These are phyloP conservation scores for Schizaphis graminum DNA, from an alignment of 2,888 invertebrate genomes.

Conservation along the genomic window DNA sequence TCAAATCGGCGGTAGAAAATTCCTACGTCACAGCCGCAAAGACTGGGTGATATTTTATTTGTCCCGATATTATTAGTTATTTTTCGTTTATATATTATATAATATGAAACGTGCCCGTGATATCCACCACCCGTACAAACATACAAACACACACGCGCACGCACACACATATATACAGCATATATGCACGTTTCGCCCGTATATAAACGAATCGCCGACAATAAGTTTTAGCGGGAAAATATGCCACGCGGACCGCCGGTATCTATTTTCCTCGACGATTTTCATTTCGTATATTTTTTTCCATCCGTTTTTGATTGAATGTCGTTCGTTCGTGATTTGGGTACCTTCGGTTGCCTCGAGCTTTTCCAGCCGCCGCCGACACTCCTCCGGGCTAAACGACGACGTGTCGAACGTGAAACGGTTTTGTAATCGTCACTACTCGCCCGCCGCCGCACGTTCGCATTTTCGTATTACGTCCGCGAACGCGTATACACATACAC, in stretches of 20 bases:
- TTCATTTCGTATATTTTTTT: conserved; percentile 20
- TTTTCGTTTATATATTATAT: neutral
- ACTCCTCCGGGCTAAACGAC: conserved; percentile 13
- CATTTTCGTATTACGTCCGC: neutral
- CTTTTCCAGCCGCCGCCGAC: neutral
- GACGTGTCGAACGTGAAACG: conserved; percentile 56
- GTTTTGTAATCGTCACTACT: conserved; percentile 43
- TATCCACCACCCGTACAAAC: neutral
- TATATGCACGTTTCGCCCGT: neutral
- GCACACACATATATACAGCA: too few species aligned
- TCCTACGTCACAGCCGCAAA: neutral
- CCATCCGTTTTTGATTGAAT: conserved; percentile 41
- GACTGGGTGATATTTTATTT: conserved; percentile 31
- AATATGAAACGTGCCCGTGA: neutral
- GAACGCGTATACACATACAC: neutral
- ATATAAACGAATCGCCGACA: conserved; percentile 39
- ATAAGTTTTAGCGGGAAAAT: conserved; percentile 42
- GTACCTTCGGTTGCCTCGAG: conserved; percentile 12
- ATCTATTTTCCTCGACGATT: neutral
- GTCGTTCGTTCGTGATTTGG: conserved; percentile 54
- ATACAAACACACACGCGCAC: neutral
- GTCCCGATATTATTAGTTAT: conserved; percentile 47
- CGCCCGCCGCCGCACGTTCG: neutral
- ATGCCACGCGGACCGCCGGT: conserved; percentile 9
- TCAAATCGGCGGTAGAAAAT: neutral